A percentile compares a stretch with the other conserved stretches of the same genome.
Evolutionary conservation across 2,888 invertebrate genomes (phyloP).

Genomic region (Trachelus tabidus): DNA sequence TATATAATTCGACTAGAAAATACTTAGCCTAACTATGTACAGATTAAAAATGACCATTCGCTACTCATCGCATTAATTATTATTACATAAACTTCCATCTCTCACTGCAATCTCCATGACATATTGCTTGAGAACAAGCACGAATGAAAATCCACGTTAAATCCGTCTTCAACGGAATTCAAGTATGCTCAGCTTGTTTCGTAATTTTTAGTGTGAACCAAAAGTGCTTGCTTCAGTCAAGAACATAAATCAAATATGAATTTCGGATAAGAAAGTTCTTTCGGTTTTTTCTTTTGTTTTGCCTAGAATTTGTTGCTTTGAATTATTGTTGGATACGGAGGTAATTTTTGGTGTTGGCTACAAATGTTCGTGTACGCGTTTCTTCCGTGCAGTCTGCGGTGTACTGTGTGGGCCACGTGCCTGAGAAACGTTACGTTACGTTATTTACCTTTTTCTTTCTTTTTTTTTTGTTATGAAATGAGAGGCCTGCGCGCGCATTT

Average conservation of each 20-base stretch:
- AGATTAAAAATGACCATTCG: constrained; percentile 54
- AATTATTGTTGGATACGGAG: background rate
- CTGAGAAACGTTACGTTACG: background rate
- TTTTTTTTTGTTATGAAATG: background rate
- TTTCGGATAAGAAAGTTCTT: background rate
- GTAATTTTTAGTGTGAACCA: background rate
- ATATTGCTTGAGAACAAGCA: background rate
- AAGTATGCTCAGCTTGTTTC: background rate
- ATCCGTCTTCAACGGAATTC: background rate
- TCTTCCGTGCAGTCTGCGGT: background rate
- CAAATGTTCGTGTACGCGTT: background rate
- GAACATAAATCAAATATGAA: background rate
- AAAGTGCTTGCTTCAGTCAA: background rate
- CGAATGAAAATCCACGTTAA: background rate
- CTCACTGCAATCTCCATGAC: background rate
- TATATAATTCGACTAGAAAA: constrained; percentile 52
- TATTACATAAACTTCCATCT: background rate
- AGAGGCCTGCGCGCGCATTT: background rate
- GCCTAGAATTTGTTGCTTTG: constrained; percentile 16
- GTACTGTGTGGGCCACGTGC: background rate
- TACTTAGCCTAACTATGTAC: constrained; percentile 60
- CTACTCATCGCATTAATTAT: background rate
- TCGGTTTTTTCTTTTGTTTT: background rate
- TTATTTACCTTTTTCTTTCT: background rate
- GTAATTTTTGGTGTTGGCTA: background rate